Evolutionary conservation across 2,888 invertebrate genomes (phyloP).

Genomic region (Cylloceria caligata): DNA sequence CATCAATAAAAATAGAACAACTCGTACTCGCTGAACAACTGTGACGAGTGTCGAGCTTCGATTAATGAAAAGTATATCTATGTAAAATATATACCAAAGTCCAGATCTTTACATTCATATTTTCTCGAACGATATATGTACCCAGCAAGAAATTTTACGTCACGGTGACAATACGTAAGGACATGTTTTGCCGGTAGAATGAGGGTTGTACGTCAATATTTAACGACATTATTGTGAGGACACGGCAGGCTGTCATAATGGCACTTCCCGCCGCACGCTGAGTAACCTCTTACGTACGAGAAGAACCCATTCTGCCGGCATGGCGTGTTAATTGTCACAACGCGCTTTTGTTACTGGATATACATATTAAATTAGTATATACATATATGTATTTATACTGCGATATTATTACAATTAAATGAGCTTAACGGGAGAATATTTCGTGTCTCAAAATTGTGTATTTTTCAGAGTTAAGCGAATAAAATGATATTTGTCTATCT

Average conservation of each 20-base stretch:
- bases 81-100: constrained; percentile 53
- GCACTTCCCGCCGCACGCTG: no score
- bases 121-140: constrained; percentile 24
- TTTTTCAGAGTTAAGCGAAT: constrained; percentile 46
- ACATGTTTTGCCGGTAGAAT: no score
- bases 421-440: constrained; percentile 9
- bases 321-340: no score
- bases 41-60: constrained; percentile 33
- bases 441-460: constrained; percentile 50
- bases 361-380: constrained; percentile 28
- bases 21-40: constrained; percentile 12
- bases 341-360: no score
- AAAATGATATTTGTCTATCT: constrained; percentile 49
- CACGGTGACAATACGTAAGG: no score
- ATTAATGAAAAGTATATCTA: constrained; percentile 13
- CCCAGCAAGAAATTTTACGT: no score
- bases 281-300: no score
- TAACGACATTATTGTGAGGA: no score
- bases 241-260: no score
- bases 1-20: constrained; percentile 1
- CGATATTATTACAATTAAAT: constrained; percentile 26
- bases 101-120: constrained; percentile 23
- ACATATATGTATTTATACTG: constrained; percentile 34
- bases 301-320: no score
- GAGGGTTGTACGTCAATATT: no score